Conservation (phyloP, 2,113 vertebrate species). For the Glaucomys volans region DNA sequence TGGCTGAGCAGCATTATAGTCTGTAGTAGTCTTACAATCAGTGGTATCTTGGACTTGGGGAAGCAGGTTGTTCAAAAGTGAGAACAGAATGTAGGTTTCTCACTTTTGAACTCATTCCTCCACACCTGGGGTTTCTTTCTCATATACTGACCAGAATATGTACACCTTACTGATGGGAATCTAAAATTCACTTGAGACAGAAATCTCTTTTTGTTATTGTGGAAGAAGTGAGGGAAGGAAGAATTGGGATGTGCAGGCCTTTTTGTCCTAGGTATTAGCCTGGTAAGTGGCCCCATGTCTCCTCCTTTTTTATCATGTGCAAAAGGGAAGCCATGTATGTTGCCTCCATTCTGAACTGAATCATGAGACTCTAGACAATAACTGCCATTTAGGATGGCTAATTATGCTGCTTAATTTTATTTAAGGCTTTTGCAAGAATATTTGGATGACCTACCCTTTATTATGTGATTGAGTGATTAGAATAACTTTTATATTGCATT, state of each 20-base stretch:
- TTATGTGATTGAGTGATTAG: constrained; percentile 59
- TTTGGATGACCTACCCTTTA: constrained; percentile 70
- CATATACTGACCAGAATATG: not conserved
- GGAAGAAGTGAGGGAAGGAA: not conserved
- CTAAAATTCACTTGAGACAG: not conserved
- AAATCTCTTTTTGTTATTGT: not conserved
- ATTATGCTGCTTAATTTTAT: constrained; percentile 77
- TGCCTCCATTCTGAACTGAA: constrained; percentile 1
- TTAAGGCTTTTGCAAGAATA: constrained; percentile 73
- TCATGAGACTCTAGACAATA: constrained; percentile 63
- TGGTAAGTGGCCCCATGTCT: not conserved
- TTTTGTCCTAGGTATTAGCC: not conserved
- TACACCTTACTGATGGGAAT: not conserved
- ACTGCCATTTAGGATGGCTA: constrained; percentile 26
- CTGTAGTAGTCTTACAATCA: not conserved
- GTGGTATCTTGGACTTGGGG: not conserved
- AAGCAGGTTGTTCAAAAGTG: not conserved
- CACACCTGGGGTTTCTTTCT: not conserved
- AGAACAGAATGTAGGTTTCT: not conserved
- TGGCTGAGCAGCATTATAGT: not conserved
- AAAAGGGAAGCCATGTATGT: not conserved
- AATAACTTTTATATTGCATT: constrained; percentile 23
- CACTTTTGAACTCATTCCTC: not conserved
- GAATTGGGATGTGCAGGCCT: not conserved
- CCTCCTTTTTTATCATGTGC: not conserved